A percentile compares a stretch with the other conserved stretches of the same genome.
phyloP scores from a whole-genome alignment of 2,888 invertebrate species.

The Suillia variegata region DNA sequence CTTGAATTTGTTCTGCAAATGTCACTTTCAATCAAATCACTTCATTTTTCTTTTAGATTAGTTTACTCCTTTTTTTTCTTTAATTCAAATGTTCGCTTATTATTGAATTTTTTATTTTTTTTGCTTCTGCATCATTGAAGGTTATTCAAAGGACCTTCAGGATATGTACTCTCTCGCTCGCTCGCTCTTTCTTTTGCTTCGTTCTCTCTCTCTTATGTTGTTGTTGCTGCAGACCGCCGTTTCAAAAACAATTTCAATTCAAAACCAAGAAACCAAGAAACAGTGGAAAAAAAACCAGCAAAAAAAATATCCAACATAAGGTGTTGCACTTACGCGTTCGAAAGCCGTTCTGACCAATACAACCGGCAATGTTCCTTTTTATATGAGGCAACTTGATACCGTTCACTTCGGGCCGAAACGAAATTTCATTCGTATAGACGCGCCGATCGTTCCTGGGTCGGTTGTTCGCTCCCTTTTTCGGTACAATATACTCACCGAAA shows the following conservation, averaged over 20 bases:
- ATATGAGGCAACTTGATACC: slow-evolving; percentile 63
- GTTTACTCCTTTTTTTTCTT: slow-evolving; percentile 23
- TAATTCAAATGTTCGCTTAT: slow-evolving; percentile 13
- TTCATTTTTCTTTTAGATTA: not conserved
- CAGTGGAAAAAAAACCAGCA: too few species aligned
- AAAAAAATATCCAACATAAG: slow-evolving; percentile 56
- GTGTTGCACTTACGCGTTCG: slow-evolving; percentile 85
- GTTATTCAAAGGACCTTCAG: slow-evolving; percentile 31
- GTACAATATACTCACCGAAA: slow-evolving; percentile 45
- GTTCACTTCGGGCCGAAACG: slow-evolving; percentile 49
- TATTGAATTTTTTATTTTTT: slow-evolving; percentile 9
- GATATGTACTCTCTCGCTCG: too few species aligned
- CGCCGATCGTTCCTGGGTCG: slow-evolving; percentile 49
- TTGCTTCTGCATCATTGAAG: slow-evolving; percentile 19
- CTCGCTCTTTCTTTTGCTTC: not conserved
- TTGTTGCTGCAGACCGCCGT: slow-evolving; percentile 28
- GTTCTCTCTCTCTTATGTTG: slow-evolving; percentile 17
- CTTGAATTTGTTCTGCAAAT: slow-evolving; percentile 17
- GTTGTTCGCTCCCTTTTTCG: slow-evolving; percentile 56
- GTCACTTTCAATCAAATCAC: slow-evolving; percentile 18
- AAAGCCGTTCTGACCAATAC: slow-evolving; percentile 95
- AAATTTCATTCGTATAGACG: too few species aligned
- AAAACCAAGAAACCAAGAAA: slow-evolving; percentile 43
- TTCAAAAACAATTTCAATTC: slow-evolving; percentile 32
- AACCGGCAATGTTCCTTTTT: slow-evolving; percentile 66